A percentile compares a stretch with the other conserved stretches of the same genome.
phyloP scores from a whole-genome alignment of 2,797 vertebrate species.

The Pagetopsis macropterus region DNA sequence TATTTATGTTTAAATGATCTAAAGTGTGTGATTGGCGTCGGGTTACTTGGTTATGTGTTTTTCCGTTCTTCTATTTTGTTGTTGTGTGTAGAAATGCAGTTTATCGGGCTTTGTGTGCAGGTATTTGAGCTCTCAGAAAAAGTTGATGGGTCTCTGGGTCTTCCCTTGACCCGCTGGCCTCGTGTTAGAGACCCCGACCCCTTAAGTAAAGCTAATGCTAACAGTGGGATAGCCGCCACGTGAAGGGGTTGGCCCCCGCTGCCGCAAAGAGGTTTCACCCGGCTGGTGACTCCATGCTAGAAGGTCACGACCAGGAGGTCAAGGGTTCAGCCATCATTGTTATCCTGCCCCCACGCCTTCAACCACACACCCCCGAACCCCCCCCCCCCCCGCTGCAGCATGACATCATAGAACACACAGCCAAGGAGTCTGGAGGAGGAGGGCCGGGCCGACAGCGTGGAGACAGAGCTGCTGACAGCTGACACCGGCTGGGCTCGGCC shows the following conservation, averaged over 20 bases:
- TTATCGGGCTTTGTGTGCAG: slow-evolving; percentile 39
- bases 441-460: slow-evolving; percentile 13
- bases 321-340: slow-evolving; percentile 79
- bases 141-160: slow-evolving; percentile 50
- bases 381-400: slow-evolving; percentile 54
- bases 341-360: slow-evolving; percentile 47
- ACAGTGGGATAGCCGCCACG: slow-evolving; percentile 44
- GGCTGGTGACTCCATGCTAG: slow-evolving; percentile 49
- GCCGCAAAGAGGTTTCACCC: slow-evolving; percentile 47
- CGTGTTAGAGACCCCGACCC: slow-evolving; percentile 48
- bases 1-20: slow-evolving; percentile 48
- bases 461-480: slow-evolving; percentile 57
- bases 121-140: slow-evolving; percentile 30
- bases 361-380: slow-evolving; percentile 55
- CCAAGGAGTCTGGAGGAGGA: slow-evolving; percentile 54
- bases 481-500: slow-evolving; percentile 36
- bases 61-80: slow-evolving; percentile 20
- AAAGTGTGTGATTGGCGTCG: slow-evolving; percentile 50
- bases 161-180: slow-evolving; percentile 47
- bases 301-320: slow-evolving; percentile 72
- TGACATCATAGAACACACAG: slow-evolving; percentile 70
- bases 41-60: slow-evolving; percentile 50
- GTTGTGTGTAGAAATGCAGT: slow-evolving; percentile 25
- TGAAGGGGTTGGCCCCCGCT: slow-evolving; percentile 36
- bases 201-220: slow-evolving; percentile 64